Percentiles rank a stretch among this genome's conserved stretches.
Conservation (phyloP, 2,797 vertebrate species). For the Manis javanica region DNA sequence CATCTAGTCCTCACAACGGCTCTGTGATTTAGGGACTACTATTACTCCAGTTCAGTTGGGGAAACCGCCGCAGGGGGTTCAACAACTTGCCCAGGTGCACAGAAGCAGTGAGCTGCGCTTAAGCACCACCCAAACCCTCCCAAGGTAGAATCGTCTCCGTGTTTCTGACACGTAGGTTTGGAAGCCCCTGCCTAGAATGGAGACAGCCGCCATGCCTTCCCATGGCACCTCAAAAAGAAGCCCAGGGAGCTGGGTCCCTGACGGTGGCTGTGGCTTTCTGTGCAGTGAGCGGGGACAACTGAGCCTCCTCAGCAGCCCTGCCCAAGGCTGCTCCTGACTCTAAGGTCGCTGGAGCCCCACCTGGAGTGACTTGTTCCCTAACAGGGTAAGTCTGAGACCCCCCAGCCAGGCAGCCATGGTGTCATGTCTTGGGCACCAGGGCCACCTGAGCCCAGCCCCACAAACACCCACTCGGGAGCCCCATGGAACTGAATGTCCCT, state of each 20-base stretch:
- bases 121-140: not conserved
- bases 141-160: not conserved
- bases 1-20: not conserved
- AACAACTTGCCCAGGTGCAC: not conserved
- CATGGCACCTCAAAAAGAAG: not conserved
- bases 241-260: not conserved
- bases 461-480: not conserved
- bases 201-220: not conserved
- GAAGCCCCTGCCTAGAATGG: not conserved
- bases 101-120: not conserved
- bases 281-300: not conserved
- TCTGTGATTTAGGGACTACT: not conserved
- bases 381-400: not conserved
- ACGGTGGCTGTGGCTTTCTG: not conserved
- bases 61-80: not conserved
- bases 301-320: accelerated
- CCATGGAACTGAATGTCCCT: accelerated
- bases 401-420: accelerated
- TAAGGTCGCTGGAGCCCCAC: not conserved
- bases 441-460: not conserved
- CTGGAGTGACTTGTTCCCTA: not conserved
- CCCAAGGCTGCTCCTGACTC: not conserved
- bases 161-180: not conserved
- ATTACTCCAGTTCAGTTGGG: not conserved
- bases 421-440: not conserved